These are phyloP conservation scores for Anastatus disparis DNA, from an alignment of 1,140 invertebrate species.

Conservation along the genomic window DNA sequence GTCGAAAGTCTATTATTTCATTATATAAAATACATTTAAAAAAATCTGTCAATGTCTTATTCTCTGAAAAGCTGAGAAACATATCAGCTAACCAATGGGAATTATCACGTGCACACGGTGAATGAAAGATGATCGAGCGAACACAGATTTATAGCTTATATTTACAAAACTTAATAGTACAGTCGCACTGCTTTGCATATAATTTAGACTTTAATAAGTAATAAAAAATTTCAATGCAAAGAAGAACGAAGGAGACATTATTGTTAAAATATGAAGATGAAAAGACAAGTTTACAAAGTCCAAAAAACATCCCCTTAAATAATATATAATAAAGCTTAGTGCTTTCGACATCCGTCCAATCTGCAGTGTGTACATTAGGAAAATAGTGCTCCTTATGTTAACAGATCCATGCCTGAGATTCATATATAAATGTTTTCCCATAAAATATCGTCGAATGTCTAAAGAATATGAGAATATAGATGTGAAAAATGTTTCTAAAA, in stretches of 20 bases:
- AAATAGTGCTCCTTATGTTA: conserved; percentile 23
- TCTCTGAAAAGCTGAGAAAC: background rate
- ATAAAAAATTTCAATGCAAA: conserved; percentile 10
- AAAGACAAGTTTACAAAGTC: background rate
- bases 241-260: conserved; percentile 11
- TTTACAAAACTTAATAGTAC: conserved; percentile 19
- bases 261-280: conserved; percentile 18
- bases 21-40: background rate
- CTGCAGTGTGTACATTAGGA: background rate
- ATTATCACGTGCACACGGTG: conserved; percentile 16
- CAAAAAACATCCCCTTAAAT: background rate
- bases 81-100: conserved; percentile 4
- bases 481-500: background rate
- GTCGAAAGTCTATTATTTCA: background rate
- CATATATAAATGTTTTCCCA: too few species aligned
- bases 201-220: background rate
- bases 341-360: conserved; percentile 5
- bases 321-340: conserved; percentile 6
- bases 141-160: conserved; percentile 22
- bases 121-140: conserved; percentile 14
- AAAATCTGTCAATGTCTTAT: background rate
- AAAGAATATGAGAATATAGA: background rate
- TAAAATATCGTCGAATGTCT: background rate
- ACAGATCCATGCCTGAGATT: conserved; percentile 8
- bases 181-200: conserved; percentile 12